phyloP scores from a whole-genome alignment of 2,113 vertebrate genomes.

The Sylvia atricapilla region DNA sequence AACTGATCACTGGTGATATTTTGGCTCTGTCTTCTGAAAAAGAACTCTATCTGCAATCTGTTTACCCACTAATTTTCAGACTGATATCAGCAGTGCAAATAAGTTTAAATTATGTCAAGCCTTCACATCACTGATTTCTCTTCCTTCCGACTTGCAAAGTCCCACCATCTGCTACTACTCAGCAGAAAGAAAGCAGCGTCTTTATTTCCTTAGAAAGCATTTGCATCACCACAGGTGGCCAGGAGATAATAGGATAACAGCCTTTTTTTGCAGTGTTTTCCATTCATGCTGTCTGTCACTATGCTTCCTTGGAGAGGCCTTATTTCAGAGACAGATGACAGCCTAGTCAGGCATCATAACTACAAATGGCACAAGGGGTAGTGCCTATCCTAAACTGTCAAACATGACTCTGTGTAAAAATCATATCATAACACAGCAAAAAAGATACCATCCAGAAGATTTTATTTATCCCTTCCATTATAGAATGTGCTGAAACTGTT shows the following conservation, averaged over 20 bases:
- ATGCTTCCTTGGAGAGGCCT: background rate
- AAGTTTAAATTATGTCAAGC: background rate
- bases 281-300: background rate
- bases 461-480: background rate
- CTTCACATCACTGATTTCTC: background rate
- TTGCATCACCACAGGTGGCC: background rate
- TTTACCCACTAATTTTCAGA: background rate
- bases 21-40: background rate
- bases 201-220: background rate
- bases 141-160: background rate
- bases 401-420: background rate
- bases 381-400: background rate
- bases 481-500: background rate
- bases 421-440: background rate
- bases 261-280: background rate
- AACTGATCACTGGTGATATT: background rate
- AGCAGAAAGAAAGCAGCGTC: background rate
- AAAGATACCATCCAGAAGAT: background rate
- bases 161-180: background rate
- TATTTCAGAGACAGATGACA: background rate
- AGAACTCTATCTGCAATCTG: background rate
- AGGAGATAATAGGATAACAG: background rate
- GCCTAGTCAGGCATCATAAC: background rate
- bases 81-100: background rate
- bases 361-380: background rate